These are phyloP conservation scores for Tanypteryx hageni DNA, from an alignment of 2,888 invertebrate species.

Conservation along the genomic window DNA sequence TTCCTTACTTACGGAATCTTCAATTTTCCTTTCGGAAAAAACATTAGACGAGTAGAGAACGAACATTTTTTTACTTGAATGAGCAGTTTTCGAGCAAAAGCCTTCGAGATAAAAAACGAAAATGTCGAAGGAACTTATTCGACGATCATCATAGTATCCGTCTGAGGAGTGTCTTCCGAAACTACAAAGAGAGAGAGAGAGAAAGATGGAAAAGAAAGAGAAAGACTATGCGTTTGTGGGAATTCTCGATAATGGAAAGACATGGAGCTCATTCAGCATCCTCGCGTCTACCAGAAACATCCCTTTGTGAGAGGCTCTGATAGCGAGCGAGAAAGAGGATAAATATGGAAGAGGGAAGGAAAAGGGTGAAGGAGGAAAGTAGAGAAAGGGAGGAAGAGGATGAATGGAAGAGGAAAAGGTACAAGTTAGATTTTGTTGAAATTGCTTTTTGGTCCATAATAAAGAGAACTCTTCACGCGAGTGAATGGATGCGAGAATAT, in stretches of 20 bases:
- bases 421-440: not conserved
- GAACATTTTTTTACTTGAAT: too few species aligned
- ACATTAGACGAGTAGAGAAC: too few species aligned
- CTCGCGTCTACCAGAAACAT: conserved; percentile 1
- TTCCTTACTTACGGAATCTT: too few species aligned
- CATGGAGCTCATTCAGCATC: not conserved
- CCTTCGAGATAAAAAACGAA: too few species aligned
- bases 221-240: not conserved
- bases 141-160: too few species aligned
- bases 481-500: not conserved
- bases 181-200: not conserved
- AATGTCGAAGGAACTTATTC: too few species aligned
- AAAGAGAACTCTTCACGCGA: conserved; percentile 11
- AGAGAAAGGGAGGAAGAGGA: not conserved
- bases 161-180: not conserved
- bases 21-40: too few species aligned
- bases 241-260: conserved; percentile 7
- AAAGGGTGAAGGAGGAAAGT: not conserved
- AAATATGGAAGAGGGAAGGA: not conserved
- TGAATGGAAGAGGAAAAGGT: not conserved
- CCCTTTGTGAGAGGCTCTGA: not conserved
- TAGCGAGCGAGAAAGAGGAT: not conserved
- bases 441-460: conserved; percentile 12
- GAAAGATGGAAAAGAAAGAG: too few species aligned
- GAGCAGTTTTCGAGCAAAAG: too few species aligned